Evolutionary conservation across 1,140 invertebrate species (phyloP).

Genomic region (Helicoverpa armigera): DNA sequence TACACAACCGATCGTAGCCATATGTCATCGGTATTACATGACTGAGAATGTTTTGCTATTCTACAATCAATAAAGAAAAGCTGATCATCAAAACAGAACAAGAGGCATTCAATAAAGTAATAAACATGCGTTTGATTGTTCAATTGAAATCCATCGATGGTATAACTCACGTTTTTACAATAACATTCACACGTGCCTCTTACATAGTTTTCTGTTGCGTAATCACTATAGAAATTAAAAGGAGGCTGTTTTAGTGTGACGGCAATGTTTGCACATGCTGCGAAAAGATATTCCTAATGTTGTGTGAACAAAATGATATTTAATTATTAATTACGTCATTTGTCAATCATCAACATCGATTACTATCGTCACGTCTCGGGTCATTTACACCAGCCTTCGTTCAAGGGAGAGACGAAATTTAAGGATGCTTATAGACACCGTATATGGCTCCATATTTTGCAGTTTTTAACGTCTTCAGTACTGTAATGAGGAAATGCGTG

Average conservation of each 20-base stretch:
- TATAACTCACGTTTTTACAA: constrained; percentile 31
- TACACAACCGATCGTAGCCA: too few species aligned
- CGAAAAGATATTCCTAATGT: not conserved
- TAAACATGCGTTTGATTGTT: constrained; percentile 20
- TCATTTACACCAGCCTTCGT: constrained; percentile 10
- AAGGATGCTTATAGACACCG: not conserved
- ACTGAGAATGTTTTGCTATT: not conserved
- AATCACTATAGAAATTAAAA: constrained; percentile 15
- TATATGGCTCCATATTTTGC: not conserved
- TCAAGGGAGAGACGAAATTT: constrained; percentile 20
- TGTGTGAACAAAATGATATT: constrained; percentile 14
- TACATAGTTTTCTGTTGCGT: constrained; percentile 17
- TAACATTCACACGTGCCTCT: constrained; percentile 23
- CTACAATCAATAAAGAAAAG: not conserved
- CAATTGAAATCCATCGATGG: constrained; percentile 10
- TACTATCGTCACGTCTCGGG: not conserved
- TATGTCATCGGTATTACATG: too few species aligned
- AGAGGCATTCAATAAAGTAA: constrained; percentile 9
- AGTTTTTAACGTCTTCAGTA: not conserved
- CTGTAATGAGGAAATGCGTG: not conserved
- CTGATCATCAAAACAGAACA: constrained; percentile 3
- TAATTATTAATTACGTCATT: not conserved
- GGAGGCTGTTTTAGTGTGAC: not conserved
- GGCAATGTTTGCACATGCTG: not conserved
- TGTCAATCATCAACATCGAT: not conserved